A percentile compares a stretch with the other conserved stretches of the same genome.
Conservation (phyloP, 2,797 vertebrate species). For the Enteromius fasciolatus region DNA sequence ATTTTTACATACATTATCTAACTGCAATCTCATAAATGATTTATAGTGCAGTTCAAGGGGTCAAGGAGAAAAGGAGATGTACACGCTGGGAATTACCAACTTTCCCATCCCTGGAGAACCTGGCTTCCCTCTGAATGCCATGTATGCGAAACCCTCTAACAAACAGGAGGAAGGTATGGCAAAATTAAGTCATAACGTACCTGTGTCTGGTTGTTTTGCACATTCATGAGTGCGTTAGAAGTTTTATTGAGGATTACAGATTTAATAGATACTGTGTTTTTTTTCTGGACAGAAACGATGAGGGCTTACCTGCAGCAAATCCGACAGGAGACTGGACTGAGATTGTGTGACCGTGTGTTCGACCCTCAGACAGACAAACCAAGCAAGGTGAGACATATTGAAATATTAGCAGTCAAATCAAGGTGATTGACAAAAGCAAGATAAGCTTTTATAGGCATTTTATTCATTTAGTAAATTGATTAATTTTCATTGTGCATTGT, state of each 20-base stretch:
- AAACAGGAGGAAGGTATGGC: constrained; percentile 93
- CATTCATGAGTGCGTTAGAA: neutral
- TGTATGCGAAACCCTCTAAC: constrained; percentile 90
- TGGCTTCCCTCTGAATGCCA: constrained; percentile 95
- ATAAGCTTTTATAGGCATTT: neutral
- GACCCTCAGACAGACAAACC: constrained; percentile 97
- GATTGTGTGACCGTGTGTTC: constrained; percentile 97
- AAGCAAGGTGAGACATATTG: constrained; percentile 87
- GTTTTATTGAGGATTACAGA: neutral
- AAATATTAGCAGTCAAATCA: neutral
- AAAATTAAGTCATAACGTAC: no score
- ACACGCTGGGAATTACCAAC: constrained; percentile 93
- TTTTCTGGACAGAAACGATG: constrained; percentile 85
- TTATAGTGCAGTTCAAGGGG: constrained; percentile 91
- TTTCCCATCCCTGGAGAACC: constrained; percentile 97
- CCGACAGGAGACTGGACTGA: constrained; percentile 93
- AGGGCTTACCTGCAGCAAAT: constrained; percentile 95
- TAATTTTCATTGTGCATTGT: neutral
- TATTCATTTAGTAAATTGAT: neutral
- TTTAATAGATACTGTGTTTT: neutral
- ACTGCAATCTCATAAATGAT: constrained; percentile 17
- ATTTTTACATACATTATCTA: no score
- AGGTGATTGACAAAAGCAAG: neutral
- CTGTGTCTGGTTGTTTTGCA: neutral
- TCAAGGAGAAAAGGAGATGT: constrained; percentile 98